Conservation (phyloP, 2,888 invertebrate species). For the Monopis laevigella region DNA sequence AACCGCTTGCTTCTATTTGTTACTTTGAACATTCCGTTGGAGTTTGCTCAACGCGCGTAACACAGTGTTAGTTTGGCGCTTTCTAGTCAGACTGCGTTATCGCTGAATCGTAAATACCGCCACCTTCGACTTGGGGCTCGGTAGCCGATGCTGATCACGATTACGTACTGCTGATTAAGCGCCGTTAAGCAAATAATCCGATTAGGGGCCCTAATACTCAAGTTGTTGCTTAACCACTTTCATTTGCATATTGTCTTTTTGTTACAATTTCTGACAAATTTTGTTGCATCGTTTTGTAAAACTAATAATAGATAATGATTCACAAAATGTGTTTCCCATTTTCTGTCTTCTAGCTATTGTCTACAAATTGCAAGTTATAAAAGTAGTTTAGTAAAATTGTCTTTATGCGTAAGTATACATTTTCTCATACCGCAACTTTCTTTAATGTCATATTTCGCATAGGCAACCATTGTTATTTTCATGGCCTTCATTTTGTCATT, state of each 20-base stretch:
- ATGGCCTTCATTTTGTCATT: constrained; percentile 9
- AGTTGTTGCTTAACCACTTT: constrained; percentile 29
- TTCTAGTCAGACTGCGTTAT: constrained; percentile 46
- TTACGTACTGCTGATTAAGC: constrained; percentile 40
- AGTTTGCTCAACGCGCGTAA: constrained; percentile 52
- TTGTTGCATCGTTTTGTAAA: no score
- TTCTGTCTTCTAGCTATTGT: not conserved
- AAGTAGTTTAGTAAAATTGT: not conserved
- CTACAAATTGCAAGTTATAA: constrained; percentile 1
- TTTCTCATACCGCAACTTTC: constrained; percentile 10
- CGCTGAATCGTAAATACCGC: constrained; percentile 33
- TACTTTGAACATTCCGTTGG: constrained; percentile 26
- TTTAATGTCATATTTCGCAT: constrained; percentile 10
- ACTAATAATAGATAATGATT: no score
- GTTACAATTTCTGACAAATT: no score
- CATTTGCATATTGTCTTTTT: constrained; percentile 17
- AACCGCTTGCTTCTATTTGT: constrained; percentile 11
- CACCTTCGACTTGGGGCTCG: constrained; percentile 36
- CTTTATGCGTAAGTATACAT: constrained; percentile 1
- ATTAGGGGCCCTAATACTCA: constrained; percentile 34
- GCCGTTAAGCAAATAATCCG: constrained; percentile 38
- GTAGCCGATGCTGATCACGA: constrained; percentile 39
- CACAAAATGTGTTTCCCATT: constrained; percentile 8
- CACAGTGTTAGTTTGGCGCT: constrained; percentile 49
- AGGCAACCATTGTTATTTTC: constrained; percentile 6